These are phyloP conservation scores for Gobio gobio DNA, from an alignment of 2,113 vertebrate genomes.

Conservation along the genomic window DNA sequence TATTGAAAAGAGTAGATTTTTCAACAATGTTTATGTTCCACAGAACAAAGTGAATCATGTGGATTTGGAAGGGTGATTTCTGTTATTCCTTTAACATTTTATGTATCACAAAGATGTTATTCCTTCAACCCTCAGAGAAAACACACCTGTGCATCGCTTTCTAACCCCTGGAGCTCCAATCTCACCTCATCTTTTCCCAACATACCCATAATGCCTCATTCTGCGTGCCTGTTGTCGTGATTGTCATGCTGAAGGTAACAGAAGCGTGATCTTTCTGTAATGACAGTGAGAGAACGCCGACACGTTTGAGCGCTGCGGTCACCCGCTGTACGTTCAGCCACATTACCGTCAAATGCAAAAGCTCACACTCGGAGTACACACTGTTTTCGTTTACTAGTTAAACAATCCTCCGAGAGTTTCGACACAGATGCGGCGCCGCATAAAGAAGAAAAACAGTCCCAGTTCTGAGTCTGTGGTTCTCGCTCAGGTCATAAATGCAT, in stretches of 20 bases:
- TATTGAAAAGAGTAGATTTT: not conserved
- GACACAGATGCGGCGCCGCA: not conserved
- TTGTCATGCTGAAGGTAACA: slow-evolving; percentile 31
- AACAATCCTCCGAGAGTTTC: slow-evolving; percentile 8
- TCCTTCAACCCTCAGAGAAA: slow-evolving; percentile 5
- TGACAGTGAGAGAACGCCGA: slow-evolving; percentile 5
- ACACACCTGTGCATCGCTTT: slow-evolving; percentile 4
- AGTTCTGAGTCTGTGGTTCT: not conserved
- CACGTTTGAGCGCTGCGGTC: not conserved
- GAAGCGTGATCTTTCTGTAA: slow-evolving; percentile 29
- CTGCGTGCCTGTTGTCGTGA: slow-evolving; percentile 19
- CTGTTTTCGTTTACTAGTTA: slow-evolving; percentile 32
- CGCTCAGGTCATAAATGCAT: slow-evolving; percentile 17
- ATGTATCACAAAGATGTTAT: slow-evolving; percentile 33
- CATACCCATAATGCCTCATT: slow-evolving; percentile 28
- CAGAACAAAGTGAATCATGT: not conserved
- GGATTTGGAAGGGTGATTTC: not conserved
- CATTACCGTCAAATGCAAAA: slow-evolving; percentile 20
- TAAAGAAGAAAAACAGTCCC: slow-evolving; percentile 9
- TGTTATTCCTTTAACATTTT: slow-evolving; percentile 6
- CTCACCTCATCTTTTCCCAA: slow-evolving; percentile 17
- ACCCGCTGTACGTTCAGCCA: slow-evolving; percentile 13
- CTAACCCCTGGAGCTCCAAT: slow-evolving; percentile 10
- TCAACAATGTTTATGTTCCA: not conserved
- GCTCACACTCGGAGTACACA: not conserved